phyloP scores from a whole-genome alignment of 2,888 invertebrate genomes.

The Iphiclides podalirius region DNA sequence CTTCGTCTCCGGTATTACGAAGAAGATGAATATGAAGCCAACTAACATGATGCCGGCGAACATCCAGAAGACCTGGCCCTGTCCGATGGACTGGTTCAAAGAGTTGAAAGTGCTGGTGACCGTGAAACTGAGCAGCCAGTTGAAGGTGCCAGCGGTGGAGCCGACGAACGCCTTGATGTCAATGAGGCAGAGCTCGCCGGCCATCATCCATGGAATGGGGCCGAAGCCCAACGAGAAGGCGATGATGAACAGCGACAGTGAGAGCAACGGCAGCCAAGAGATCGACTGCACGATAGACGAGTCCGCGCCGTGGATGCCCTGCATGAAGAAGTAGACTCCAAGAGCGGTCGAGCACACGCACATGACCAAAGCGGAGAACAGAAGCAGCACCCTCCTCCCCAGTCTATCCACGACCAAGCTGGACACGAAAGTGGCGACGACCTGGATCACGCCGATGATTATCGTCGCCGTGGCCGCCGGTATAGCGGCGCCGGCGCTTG shows the following conservation, averaged over 20 bases:
- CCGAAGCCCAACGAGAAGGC: conserved; percentile 92
- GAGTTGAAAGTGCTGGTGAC: conserved; percentile 87
- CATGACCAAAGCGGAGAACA: conserved; percentile 86
- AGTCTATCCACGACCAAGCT: conserved; percentile 89
- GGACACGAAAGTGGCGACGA: conserved; percentile 86
- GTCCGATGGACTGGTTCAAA: conserved; percentile 77
- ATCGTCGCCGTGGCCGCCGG: conserved; percentile 84
- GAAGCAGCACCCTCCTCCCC: conserved; percentile 88
- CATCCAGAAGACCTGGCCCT: conserved; percentile 86
- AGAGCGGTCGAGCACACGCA: conserved; percentile 84
- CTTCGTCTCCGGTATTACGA: conserved; percentile 84
- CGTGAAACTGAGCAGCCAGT: conserved; percentile 90
- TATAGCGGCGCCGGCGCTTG: conserved; percentile 80
- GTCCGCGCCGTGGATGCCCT: conserved; percentile 48
- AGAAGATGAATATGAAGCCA: conserved; percentile 84
- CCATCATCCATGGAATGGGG: conserved; percentile 93
- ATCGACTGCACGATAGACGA: conserved; percentile 71
- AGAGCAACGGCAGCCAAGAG: conserved; percentile 87
- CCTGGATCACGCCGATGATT: conserved; percentile 91
- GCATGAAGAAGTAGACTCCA: conserved; percentile 84
- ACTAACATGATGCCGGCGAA: conserved; percentile 84
- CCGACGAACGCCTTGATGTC: conserved; percentile 89
- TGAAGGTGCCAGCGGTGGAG: conserved; percentile 89
- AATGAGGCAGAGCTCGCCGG: conserved; percentile 88
- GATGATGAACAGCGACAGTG: conserved; percentile 87